Evolutionary conservation across 2,797 vertebrate genomes (phyloP).

Genomic region (Crocidura indochinensis): DNA sequence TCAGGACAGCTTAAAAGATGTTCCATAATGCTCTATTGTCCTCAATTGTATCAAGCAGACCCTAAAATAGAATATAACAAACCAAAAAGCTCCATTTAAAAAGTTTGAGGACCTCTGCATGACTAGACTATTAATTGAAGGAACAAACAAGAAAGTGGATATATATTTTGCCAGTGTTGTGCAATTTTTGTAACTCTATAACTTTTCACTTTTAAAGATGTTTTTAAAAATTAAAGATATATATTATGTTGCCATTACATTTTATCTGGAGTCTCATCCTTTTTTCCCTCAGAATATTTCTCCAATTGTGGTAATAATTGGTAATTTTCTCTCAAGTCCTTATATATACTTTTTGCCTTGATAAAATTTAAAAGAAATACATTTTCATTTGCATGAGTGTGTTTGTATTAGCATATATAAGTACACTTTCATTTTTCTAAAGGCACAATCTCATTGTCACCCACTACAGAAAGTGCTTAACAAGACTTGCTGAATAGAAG

Average conservation of each 20-base stretch:
- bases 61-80: background rate
- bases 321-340: background rate
- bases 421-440: background rate
- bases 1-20: background rate
- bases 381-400: background rate
- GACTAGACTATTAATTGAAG: no score
- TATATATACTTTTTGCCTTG: background rate
- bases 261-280: background rate
- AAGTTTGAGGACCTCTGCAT: no score
- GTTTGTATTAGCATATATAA: background rate
- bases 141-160: background rate
- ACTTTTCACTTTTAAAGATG: background rate
- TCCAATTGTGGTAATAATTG: background rate
- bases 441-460: background rate
- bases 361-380: background rate
- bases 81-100: background rate
- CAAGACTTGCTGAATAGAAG: background rate
- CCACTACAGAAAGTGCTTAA: constrained; percentile 40
- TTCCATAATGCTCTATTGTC: background rate
- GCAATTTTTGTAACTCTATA: background rate
- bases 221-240: background rate
- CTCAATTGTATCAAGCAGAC: constrained; percentile 32
- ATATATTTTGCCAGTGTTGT: background rate
- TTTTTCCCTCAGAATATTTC: background rate
- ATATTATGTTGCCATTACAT: background rate